Percentiles rank a stretch among this genome's conserved stretches.
Conservation (phyloP, 1,140 invertebrate genomes). For the Trichonephila clavipes region DNA sequence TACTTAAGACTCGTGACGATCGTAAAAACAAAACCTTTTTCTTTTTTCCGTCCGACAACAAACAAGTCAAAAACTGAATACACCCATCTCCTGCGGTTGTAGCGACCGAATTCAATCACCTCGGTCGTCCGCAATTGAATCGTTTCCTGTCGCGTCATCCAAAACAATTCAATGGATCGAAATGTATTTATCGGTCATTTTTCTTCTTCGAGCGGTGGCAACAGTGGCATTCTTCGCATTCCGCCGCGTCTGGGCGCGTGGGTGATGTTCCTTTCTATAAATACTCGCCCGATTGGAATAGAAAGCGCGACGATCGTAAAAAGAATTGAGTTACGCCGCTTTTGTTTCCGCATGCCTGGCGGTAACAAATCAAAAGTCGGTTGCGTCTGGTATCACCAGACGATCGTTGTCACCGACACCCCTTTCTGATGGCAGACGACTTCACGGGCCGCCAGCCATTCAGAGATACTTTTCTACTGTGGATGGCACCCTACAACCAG, state of each 20-base stretch:
- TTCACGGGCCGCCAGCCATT: no score
- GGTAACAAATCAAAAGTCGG: neutral
- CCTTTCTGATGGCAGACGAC: neutral
- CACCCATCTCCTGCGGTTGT: no score
- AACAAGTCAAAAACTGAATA: no score
- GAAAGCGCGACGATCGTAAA: neutral
- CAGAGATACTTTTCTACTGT: no score
- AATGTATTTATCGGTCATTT: neutral
- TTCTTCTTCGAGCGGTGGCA: neutral
- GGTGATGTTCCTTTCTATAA: neutral
- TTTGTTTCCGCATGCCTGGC: conserved; percentile 10
- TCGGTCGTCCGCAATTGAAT: no score
- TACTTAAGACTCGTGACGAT: no score
- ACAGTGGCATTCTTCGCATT: neutral
- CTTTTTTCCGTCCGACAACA: no score
- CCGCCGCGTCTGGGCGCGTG: neutral
- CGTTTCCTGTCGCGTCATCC: no score
- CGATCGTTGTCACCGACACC: neutral
- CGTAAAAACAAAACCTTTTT: no score
- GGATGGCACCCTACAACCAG: no score
- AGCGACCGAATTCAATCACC: no score
- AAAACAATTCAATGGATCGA: neutral
- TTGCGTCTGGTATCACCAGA: neutral
- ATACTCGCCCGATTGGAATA: conserved; percentile 5
- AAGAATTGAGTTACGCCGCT: neutral